phyloP scores from a whole-genome alignment of 2,888 invertebrate species.

The Pinctada fucata region DNA sequence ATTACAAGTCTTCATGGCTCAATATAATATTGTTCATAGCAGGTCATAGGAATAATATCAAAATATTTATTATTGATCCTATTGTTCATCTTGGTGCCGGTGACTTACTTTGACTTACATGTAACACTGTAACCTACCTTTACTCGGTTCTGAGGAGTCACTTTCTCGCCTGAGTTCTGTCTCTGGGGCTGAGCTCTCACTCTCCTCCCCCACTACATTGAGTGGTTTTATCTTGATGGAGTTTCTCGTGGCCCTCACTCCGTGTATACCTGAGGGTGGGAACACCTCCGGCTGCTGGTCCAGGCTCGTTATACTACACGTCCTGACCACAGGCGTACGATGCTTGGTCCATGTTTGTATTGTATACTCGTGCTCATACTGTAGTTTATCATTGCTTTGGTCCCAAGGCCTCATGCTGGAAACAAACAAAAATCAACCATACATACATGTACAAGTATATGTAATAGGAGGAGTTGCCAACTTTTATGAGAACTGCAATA shows the following conservation, averaged over 20 bases:
- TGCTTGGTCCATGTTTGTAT: constrained; percentile 88
- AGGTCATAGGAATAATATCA: too few relatives aligned
- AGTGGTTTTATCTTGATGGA: constrained; percentile 49
- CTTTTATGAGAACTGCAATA: background rate
- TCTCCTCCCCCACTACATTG: constrained; percentile 59
- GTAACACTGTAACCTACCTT: constrained; percentile 43
- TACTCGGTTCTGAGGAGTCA: constrained; percentile 60
- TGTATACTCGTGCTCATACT: constrained; percentile 89
- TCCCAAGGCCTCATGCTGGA: constrained; percentile 89
- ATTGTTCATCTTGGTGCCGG: too few relatives aligned
- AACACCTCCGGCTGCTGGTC: constrained; percentile 61
- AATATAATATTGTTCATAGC: too few relatives aligned
- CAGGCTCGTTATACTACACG: constrained; percentile 84
- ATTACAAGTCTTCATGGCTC: too few relatives aligned
- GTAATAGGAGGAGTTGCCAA: background rate
- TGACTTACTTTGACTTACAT: too few relatives aligned
- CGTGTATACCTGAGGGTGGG: constrained; percentile 28
- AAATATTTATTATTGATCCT: too few relatives aligned
- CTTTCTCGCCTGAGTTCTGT: constrained; percentile 58
- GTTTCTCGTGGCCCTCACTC: constrained; percentile 45
- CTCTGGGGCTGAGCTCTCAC: constrained; percentile 65
- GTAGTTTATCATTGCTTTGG: constrained; percentile 88
- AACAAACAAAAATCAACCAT: constrained; percentile 22
- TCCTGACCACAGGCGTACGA: constrained; percentile 85
- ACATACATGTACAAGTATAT: background rate